A percentile compares a stretch with the other conserved stretches of the same genome.
Conservation (phyloP, 2,888 invertebrate species). For the Apantesis nais region DNA sequence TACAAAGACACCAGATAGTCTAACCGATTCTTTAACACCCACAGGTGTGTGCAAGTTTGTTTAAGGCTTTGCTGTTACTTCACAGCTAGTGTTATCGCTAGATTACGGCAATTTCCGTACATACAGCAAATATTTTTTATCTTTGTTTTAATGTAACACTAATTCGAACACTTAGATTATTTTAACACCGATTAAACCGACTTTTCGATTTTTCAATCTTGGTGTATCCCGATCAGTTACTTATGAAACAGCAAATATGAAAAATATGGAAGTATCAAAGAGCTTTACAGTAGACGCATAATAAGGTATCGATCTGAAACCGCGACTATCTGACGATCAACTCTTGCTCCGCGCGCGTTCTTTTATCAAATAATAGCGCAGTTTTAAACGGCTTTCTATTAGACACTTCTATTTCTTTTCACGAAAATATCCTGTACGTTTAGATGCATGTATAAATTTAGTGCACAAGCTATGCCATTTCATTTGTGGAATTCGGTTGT, state of each 20-base stretch:
- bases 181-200: not conserved
- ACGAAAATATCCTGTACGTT: not conserved
- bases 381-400: not conserved
- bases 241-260: not conserved
- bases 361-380: not conserved
- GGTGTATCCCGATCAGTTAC: not conserved
- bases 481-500: not conserved
- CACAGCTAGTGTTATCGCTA: not conserved
- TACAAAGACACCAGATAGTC: constrained; percentile 9
- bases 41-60: not conserved
- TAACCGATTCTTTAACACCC: constrained; percentile 7
- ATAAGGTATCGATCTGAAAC: too few relatives aligned
- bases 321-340: too few relatives aligned
- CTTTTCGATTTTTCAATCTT: not conserved
- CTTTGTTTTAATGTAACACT: not conserved
- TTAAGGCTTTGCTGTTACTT: not conserved
- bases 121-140: not conserved
- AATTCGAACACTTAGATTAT: not conserved
- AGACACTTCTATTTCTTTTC: not conserved
- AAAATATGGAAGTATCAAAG: not conserved
- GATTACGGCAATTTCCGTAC: not conserved
- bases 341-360: not conserved
- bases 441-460: not conserved
- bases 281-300: too few relatives aligned
- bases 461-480: not conserved